Base-by-base conservation (phyloP, 2,888 invertebrate genomes). In the Asteroscopus sphinx region DNA sequence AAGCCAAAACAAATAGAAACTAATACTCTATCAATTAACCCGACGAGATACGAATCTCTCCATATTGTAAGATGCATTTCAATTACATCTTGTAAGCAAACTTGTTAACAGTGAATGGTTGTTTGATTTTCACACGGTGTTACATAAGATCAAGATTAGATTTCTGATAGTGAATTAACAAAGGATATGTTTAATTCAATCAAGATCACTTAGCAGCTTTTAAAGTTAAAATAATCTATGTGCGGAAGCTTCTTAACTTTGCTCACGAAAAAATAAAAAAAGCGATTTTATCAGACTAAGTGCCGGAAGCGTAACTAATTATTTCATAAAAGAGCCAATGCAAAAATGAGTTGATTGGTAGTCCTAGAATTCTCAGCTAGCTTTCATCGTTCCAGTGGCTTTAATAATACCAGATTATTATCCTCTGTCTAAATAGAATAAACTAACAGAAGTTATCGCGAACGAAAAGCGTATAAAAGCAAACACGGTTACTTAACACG, bases 401-500 rank as follows among this genome's bases (percentile, higher is more conserved):
- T 46, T 55, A 56, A 57, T 55, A 62, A 61, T 52, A 56, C 54
- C 51, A 70, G 74, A 70, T 65, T 73, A 73, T 69, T 69, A 77
- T 68, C 67, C 66, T 28, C 55, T 59, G 60, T 68, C 69, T 72
- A 80, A 82, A 82, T 77, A 78, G 76, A 79, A 79, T 75, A 75
- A 74, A 78, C 71, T 63, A 75, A 64, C 44, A 33, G 47, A 67
- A 67, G 41, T 75, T 80, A 84, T 83, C 73, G 70, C 68, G 37
- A 71, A 59, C 57, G 68, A 73, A 77, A 70, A 70, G 70, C 77
- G 71, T 77, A 80, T 77, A 72, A 76, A 75, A 76, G 76, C 81
- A 77, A 80, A 83, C 81, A 80, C 62, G 73, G 82, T 82, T 80
- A 81, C 81, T 81, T 81, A 82, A 76, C 78, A 79, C 79, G 63